phyloP scores from a whole-genome alignment of 2,113 vertebrate genomes.

The Sterrhoptilus dennistouni region DNA sequence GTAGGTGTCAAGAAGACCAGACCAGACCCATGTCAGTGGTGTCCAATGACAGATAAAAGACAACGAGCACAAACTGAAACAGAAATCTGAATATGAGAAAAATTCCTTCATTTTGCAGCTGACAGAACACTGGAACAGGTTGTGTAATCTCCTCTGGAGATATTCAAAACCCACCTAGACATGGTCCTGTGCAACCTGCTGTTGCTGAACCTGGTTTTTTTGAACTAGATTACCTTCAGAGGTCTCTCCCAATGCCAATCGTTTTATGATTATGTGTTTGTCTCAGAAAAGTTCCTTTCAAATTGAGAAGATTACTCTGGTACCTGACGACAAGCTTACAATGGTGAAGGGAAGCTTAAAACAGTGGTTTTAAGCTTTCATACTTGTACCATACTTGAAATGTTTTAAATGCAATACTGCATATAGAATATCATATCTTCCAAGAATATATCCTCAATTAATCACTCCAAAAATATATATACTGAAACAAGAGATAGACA shows the following conservation, averaged over 20 bases:
- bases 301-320: not conserved
- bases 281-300: not conserved
- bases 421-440: not conserved
- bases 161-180: not conserved
- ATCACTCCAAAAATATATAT: not conserved
- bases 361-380: not conserved
- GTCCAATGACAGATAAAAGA: not conserved
- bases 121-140: not conserved
- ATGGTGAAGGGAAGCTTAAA: not conserved
- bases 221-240: not conserved
- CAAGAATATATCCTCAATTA: not conserved
- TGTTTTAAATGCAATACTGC: not conserved
- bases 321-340: not conserved
- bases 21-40: not conserved
- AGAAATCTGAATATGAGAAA: not conserved
- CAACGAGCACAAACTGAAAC: accelerated
- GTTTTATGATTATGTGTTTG: not conserved
- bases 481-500: not conserved
- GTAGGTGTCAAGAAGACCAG: not conserved
- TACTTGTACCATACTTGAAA: not conserved
- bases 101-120: not conserved
- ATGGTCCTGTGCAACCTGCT: not conserved
- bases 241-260: not conserved
- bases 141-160: not conserved
- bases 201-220: not conserved